Evolutionary conservation across 2,797 vertebrate species (phyloP).

Genomic region (Rallus crepitans): DNA sequence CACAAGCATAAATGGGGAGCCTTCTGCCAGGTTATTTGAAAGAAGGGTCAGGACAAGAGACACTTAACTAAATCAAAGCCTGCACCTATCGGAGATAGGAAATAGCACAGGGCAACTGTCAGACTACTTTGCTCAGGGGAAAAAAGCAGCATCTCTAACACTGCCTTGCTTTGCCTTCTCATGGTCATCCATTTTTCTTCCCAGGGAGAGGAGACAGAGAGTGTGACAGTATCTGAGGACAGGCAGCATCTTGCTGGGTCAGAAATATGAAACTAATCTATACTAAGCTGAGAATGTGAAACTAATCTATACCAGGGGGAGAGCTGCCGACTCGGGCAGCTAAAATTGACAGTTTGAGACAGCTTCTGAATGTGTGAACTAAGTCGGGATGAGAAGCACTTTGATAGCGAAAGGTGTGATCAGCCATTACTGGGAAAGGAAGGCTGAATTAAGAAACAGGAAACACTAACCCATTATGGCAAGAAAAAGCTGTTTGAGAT

Average conservation of each 20-base stretch:
- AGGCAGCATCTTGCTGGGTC: background rate
- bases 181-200: background rate
- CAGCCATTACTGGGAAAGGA: background rate
- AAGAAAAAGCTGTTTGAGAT: background rate
- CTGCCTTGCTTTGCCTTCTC: background rate
- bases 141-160: background rate
- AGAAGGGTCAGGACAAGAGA: background rate
- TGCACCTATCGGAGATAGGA: background rate
- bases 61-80: background rate
- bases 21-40: background rate
- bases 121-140: background rate
- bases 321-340: slow-evolving; percentile 1
- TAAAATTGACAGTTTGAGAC: slow-evolving; percentile 29
- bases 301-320: background rate
- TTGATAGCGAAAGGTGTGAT: background rate
- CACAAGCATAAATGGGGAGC: background rate
- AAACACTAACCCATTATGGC: background rate
- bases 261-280: slow-evolving; percentile 30
- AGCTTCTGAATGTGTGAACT: slow-evolving; percentile 34
- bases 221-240: background rate
- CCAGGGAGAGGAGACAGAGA: background rate
- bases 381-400: background rate
- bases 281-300: slow-evolving; percentile 9
- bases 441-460: background rate
- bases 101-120: background rate